Evolutionary conservation across 2,113 vertebrate species (phyloP), one percentile per base, ranked within the genome.

Genomic region (Nipponia nippon): DNA sequence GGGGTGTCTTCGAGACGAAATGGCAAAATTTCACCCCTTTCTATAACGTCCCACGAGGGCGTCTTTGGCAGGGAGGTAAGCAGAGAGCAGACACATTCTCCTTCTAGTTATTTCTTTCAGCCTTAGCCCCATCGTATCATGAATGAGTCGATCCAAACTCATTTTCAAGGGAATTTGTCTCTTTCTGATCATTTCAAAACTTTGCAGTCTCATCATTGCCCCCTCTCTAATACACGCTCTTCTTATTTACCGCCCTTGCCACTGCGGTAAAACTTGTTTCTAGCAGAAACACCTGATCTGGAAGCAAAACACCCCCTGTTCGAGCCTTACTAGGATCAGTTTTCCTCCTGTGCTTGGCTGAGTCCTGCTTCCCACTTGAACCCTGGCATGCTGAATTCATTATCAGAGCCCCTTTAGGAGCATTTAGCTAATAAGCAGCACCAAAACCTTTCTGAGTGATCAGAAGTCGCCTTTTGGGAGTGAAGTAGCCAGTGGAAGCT

Each of bases 221-320:
- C 22, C 17, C 6, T 62, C 53, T 52, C 30, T 25, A 49, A 23
- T 2, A 29, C 67, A 58, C 0, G 0, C 7, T 40, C 22, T 20
- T 40, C 16, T 27, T 42, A 29, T 27, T 27, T 36, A 34, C 25
- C 53, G 38, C 20, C 6, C 12, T 70, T 80, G 52, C 84, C 32
- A 40, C 19, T 8, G 2, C 0, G 5, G 18, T 40, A 83, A 71
- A 94, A 87, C 25, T 29, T 10, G 16, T 84, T 81, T 84, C 23
- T 18, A 44, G 42, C 50, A 73, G 55, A 70, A 72, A 38, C 17
- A n/a, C 34, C 77, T 52, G 38, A 76, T 42, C 36, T 15, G 15
- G n/a, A 66, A 73, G 59, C 38, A 77, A 16, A 66, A 91, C 91
- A 80, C 30, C 16, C 27, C 25, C 16, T 6, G 0, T 29, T 49